phyloP scores from a whole-genome alignment of 2,113 vertebrate species.

The Jacana jacana region DNA sequence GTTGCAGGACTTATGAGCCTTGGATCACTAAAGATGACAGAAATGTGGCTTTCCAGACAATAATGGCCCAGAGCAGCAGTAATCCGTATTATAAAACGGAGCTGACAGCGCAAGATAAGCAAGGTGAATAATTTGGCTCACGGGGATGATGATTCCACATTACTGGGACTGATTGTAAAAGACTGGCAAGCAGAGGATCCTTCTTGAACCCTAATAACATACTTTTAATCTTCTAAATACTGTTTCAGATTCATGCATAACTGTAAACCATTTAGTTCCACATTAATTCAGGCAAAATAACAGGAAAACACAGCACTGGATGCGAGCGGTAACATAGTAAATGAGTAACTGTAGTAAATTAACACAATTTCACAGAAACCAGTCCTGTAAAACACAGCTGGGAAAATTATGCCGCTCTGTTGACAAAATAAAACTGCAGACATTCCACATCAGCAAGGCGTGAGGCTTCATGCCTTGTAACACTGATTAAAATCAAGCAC shows the following conservation, averaged over 20 bases:
- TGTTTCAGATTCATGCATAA: background rate
- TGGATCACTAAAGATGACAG: background rate
- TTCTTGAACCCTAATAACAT: background rate
- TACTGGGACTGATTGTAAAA: background rate
- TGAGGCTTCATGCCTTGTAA: background rate
- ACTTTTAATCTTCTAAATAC: background rate
- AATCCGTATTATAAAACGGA: background rate
- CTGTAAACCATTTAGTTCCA: background rate
- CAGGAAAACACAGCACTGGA: background rate
- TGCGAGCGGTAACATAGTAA: background rate
- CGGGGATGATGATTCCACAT: background rate
- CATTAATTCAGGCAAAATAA: background rate
- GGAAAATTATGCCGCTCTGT: background rate
- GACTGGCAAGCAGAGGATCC: background rate
- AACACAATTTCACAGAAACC: background rate
- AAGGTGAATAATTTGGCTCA: background rate
- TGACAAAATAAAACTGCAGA: background rate
- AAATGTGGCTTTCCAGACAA: background rate
- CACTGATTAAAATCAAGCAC: background rate
- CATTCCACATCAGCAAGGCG: background rate
- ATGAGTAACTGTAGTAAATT: background rate
- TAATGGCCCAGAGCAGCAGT: background rate
- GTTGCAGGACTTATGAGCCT: background rate
- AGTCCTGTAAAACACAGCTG: background rate
- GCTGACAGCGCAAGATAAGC: background rate